phyloP scores from a whole-genome alignment of 2,113 vertebrate species.

The Nycticorax nycticorax region DNA sequence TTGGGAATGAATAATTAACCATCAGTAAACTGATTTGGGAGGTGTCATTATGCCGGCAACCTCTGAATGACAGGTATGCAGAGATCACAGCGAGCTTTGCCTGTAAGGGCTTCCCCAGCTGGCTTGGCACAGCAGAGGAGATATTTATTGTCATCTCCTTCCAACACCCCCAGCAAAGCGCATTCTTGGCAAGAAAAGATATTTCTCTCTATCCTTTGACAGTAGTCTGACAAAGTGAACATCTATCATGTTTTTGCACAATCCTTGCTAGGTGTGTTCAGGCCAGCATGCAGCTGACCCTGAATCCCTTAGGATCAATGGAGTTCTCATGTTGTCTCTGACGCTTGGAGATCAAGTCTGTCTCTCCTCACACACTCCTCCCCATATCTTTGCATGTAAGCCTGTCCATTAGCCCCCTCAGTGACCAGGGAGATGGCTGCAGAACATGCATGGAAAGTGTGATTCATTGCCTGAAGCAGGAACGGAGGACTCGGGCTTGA shows the following conservation, averaged over 20 bases:
- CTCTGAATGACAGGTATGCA: not conserved
- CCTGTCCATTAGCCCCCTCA: not conserved
- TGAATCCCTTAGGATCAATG: not conserved
- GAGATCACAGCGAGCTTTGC: not conserved
- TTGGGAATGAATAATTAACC: not conserved
- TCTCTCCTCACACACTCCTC: not conserved
- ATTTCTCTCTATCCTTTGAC: not conserved
- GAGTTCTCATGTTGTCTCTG: not conserved
- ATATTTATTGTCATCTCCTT: not conserved
- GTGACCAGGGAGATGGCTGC: not conserved
- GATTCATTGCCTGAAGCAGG: not conserved
- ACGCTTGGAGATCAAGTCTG: not conserved
- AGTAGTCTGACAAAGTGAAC: not conserved
- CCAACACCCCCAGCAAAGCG: not conserved
- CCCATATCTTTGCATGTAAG: not conserved
- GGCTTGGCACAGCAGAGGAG: not conserved
- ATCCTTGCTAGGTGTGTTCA: not conserved
- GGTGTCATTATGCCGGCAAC: not conserved
- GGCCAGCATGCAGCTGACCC: not conserved
- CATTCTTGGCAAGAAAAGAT: not conserved
- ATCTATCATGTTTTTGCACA: not conserved
- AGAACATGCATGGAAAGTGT: not conserved
- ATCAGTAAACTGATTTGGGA: not conserved
- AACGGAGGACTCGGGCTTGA: not conserved
- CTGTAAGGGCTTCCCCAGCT: not conserved